Evolutionary conservation across 2,113 vertebrate genomes (phyloP).

Genomic region (Oncorhynchus clarkii): DNA sequence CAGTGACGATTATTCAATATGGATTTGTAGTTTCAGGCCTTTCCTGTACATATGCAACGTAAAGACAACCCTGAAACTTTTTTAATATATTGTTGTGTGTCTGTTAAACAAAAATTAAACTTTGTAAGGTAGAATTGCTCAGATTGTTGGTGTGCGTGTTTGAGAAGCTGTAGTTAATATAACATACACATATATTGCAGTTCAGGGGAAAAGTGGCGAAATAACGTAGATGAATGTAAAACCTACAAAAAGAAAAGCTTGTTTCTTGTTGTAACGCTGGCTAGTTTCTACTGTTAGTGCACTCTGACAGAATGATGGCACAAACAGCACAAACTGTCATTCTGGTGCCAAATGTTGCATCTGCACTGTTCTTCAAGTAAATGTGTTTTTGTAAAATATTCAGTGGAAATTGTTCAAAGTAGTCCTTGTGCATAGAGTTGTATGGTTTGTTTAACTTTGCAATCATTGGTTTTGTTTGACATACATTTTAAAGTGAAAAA

Average conservation of each 20-base stretch:
- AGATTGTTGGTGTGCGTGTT: slow-evolving; percentile 27
- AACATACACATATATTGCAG: slow-evolving; percentile 67
- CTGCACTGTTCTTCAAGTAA: too few species aligned
- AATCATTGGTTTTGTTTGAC: too few species aligned
- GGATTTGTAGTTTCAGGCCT: slow-evolving; percentile 64
- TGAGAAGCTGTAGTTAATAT: slow-evolving; percentile 66
- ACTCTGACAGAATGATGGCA: slow-evolving; percentile 11
- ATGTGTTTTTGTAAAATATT: too few species aligned
- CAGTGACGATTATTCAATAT: slow-evolving; percentile 45
- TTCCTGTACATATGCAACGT: slow-evolving; percentile 67
- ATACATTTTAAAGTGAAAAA: too few species aligned
- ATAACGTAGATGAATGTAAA: slow-evolving; percentile 74
- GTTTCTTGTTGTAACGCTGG: slow-evolving; percentile 47
- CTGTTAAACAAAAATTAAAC: slow-evolving; percentile 63
- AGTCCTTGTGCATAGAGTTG: too few species aligned
- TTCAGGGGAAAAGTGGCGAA: slow-evolving; percentile 63
- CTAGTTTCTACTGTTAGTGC: slow-evolving; percentile 49
- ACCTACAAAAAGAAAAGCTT: slow-evolving; percentile 54
- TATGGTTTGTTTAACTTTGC: too few species aligned
- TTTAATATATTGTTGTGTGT: slow-evolving; percentile 54
- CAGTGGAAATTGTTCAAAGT: too few species aligned
- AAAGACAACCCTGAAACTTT: slow-evolving; percentile 51
- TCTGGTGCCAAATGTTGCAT: too few species aligned
- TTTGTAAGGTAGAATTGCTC: slow-evolving; percentile 59
- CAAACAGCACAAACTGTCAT: too few species aligned